Evolutionary conservation across 2,888 invertebrate species (phyloP), one percentile per base, ranked within the genome.

Genomic region (Xestia rhomboidea): DNA sequence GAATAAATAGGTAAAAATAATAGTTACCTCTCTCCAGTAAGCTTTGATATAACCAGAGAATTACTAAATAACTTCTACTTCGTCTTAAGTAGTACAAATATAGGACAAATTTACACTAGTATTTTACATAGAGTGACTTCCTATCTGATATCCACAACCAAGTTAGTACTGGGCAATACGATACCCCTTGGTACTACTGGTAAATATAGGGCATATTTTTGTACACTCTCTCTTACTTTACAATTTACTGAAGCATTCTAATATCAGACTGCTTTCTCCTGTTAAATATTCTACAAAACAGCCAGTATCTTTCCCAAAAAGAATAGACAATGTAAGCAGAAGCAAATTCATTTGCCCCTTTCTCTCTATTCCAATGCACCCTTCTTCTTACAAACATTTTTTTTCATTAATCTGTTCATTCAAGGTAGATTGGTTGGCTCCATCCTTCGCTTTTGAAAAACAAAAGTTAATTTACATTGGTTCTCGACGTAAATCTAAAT

Each of bases 331-430:
- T 44, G n/a, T 71, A 72, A 80, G 57, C 69, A 76, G 30, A 72
- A 80, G 57, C 69, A 76, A 30, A 66, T 34, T 51, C 44, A 71
- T 60, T 71, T 67, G 24, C 38, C 57, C 62, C 70, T 70, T 49
- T 74, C 72, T 60, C 27, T 60, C 57, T 82, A 63, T 73, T 73
- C 21, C 44, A 57, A 64, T 70, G 68, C 74, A 69, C 27, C 62
- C 67, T 75, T 64, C 78, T 73, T 68, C 68, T 51, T 34, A 34
- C 79, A 71, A 83, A 66, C 72, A 76, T 83, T 75, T 0, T 77
- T 85, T 76, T 83, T 73, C 80, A 83, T 83, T 84, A 84, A 83
- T 85, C 76, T 85, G 57, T 46, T 63, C 60, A 75, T 85, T 83
- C 75, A 75, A 73, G 69, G 73, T 80, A 71, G 66, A 84, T 83